phyloP scores from a whole-genome alignment of 2,888 invertebrate species.

The Hypomecis punctinalis region DNA sequence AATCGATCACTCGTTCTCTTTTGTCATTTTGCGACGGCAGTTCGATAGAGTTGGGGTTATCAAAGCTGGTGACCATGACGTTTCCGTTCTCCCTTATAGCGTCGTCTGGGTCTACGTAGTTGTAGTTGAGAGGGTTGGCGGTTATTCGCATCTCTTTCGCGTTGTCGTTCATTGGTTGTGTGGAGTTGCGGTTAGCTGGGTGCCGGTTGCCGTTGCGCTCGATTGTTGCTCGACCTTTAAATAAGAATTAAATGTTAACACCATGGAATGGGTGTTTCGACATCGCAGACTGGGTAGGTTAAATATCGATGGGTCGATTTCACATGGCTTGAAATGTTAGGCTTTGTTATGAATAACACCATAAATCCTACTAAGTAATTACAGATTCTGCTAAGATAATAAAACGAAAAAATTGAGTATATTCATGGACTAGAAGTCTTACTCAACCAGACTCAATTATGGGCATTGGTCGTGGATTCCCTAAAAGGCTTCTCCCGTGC shows the following conservation, averaged over 20 bases:
- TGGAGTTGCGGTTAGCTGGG: slow-evolving; percentile 71
- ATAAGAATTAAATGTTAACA: too few species aligned
- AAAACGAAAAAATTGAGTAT: too few species aligned
- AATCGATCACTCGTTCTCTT: slow-evolving; percentile 82
- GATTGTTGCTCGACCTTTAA: slow-evolving; percentile 84
- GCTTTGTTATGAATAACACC: too few species aligned
- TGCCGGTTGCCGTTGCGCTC: slow-evolving; percentile 83
- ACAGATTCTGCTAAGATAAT: too few species aligned
- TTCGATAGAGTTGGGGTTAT: slow-evolving; percentile 90
- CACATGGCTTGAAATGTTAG: too few species aligned
- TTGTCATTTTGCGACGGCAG: slow-evolving; percentile 83
- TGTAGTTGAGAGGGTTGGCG: slow-evolving; percentile 89
- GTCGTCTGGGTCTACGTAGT: slow-evolving; percentile 88
- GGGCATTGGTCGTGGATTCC: too few species aligned
- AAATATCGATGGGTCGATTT: too few species aligned
- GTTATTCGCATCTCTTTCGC: slow-evolving; percentile 90
- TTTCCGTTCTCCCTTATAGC: slow-evolving; percentile 81
- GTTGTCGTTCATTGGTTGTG: slow-evolving; percentile 68
- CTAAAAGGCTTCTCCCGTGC: too few species aligned
- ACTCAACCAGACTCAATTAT: too few species aligned
- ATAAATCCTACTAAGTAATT: too few species aligned
- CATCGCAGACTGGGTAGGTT: not conserved
- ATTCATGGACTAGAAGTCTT: too few species aligned
- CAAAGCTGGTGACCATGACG: slow-evolving; percentile 88
- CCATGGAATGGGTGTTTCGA: too few species aligned